A percentile compares a stretch with the other conserved stretches of the same genome.
Conservation (phyloP, 1,140 invertebrate species). For the Aradophagus sp. region DNA sequence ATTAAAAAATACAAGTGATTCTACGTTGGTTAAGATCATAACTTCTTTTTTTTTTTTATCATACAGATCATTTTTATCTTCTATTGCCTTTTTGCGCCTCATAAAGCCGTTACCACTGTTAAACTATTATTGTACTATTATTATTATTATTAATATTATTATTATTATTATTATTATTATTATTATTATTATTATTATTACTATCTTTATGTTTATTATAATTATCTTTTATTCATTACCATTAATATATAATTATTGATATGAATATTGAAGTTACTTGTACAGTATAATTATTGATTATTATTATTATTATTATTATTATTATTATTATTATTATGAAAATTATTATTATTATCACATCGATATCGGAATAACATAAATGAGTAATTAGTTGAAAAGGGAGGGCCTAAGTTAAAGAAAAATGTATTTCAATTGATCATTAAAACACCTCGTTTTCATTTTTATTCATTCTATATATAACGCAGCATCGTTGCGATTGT, state of each 20-base stretch:
- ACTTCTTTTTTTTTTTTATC: conserved; percentile 55
- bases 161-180: conserved; percentile 55
- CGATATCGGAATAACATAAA: conserved; percentile 40
- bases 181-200: conserved; percentile 52
- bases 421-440: conserved; percentile 32
- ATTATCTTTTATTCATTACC: conserved; percentile 41
- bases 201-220: conserved; percentile 55
- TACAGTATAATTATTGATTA: conserved; percentile 57
- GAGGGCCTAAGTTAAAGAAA: conserved; percentile 23
- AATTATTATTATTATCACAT: conserved; percentile 55
- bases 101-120: conserved; percentile 69
- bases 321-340: conserved; percentile 34
- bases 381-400: conserved; percentile 49
- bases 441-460: conserved; percentile 46
- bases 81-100: conserved; percentile 61
- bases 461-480: conserved; percentile 36
- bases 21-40: conserved; percentile 61
- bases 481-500: conserved; percentile 6
- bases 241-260: conserved; percentile 43
- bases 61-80: conserved; percentile 58
- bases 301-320: conserved; percentile 30
- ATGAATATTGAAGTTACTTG: conserved; percentile 53
- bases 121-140: conserved; percentile 60
- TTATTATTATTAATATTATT: conserved; percentile 59
- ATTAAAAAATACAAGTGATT: conserved; percentile 61